Conservation (phyloP, 2,797 vertebrate genomes). For the Mallotus villosus region DNA sequence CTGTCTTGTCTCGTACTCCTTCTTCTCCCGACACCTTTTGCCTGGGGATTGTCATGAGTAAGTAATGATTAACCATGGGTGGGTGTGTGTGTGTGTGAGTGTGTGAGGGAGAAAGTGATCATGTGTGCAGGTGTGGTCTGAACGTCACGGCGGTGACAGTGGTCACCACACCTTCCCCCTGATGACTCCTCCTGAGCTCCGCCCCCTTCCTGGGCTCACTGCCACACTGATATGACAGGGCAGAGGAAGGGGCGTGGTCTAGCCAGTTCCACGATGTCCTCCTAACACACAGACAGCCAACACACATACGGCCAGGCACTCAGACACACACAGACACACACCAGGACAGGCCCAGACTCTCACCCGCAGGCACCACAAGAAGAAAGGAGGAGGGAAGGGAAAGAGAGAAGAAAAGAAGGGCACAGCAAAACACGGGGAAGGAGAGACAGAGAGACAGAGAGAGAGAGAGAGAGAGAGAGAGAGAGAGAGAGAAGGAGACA, state of each 20-base stretch:
- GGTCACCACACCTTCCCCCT: slow-evolving; percentile 62
- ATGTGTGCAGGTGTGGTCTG: slow-evolving; percentile 32
- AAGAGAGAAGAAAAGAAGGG: slow-evolving; percentile 20
- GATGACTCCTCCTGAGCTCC: slow-evolving; percentile 36
- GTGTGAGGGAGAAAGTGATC: slow-evolving; percentile 10
- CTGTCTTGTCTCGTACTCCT: slow-evolving; percentile 41
- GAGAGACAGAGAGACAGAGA: slow-evolving; percentile 3
- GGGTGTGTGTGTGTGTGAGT: slow-evolving; percentile 19
- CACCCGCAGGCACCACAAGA: slow-evolving; percentile 71
- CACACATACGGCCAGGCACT: slow-evolving; percentile 61
- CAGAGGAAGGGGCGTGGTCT: slow-evolving; percentile 62
- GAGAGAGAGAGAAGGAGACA: slow-evolving; percentile 9
- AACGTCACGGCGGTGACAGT: slow-evolving; percentile 34
- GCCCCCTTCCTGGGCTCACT: slow-evolving; percentile 29
- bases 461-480: slow-evolving; percentile 21
- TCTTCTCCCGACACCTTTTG: slow-evolving; percentile 25
- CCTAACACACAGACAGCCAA: slow-evolving; percentile 36
- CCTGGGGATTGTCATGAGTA: slow-evolving; percentile 46
- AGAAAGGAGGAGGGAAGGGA: slow-evolving; percentile 10
- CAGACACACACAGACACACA: slow-evolving; percentile 35
- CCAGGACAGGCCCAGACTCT: slow-evolving; percentile 66
- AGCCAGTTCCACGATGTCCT: slow-evolving; percentile 60
- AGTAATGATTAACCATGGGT: slow-evolving; percentile 52
- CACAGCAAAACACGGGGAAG: slow-evolving; percentile 29
- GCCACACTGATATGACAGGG: slow-evolving; percentile 33